These are phyloP conservation scores for Stictocephala bisonia DNA, from an alignment of 2,888 invertebrate genomes.

Conservation along the genomic window DNA sequence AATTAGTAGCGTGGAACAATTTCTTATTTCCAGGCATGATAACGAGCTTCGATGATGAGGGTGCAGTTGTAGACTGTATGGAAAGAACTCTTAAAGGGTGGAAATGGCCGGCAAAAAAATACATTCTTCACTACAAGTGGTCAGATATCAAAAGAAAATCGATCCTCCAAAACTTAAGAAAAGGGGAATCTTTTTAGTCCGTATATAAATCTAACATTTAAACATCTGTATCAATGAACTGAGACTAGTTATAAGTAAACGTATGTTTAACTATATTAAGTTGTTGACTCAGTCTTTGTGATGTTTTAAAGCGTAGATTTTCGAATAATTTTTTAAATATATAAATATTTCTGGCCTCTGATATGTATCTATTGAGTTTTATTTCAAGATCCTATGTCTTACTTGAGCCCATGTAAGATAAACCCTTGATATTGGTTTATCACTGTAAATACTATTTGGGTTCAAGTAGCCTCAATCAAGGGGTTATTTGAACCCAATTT, in stretches of 20 bases:
- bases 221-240: conserved; percentile 17
- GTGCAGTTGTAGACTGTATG: conserved; percentile 7
- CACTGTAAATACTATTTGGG: not conserved
- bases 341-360: conserved; percentile 7
- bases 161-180: conserved; percentile 36
- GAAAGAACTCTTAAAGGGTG: not conserved
- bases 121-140: conserved; percentile 33
- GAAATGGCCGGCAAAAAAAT: conserved; percentile 15
- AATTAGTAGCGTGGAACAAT: conserved; percentile 21
- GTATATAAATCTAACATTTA: conserved; percentile 42
- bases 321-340: not conserved
- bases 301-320: not conserved
- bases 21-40: conserved; percentile 22
- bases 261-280: not conserved
- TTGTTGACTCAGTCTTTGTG: not conserved
- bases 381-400: conserved; percentile 30
- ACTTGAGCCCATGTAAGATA: conserved; percentile 36
- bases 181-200: conserved; percentile 50
- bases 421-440: not conserved
- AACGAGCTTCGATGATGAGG: not conserved
- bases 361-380: conserved; percentile 27
- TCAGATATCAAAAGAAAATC: conserved; percentile 18
- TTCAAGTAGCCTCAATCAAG: conserved; percentile 5
- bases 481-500: conserved; percentile 30
- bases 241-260: not conserved